These are phyloP conservation scores for Callospermophilus lateralis DNA, from an alignment of 2,113 vertebrate species.

Conservation along the genomic window DNA sequence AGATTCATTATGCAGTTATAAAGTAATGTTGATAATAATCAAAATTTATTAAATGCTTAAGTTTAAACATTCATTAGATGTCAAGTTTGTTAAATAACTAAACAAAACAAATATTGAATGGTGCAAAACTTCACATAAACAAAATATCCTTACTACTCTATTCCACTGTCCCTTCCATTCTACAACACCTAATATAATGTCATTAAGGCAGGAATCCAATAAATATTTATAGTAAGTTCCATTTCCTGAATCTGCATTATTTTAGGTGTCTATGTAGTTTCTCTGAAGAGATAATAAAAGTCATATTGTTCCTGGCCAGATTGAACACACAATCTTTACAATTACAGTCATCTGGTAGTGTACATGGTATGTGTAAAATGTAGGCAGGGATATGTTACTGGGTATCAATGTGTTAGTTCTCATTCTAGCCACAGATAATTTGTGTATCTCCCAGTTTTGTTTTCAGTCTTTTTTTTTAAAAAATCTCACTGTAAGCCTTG, in stretches of 20 bases:
- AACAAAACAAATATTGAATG: neutral
- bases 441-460: neutral
- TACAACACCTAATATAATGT: neutral
- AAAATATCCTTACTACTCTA: neutral
- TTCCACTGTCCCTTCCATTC: neutral
- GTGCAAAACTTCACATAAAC: neutral
- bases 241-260: neutral
- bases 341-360: neutral
- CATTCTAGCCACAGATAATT: neutral
- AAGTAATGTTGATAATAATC: neutral
- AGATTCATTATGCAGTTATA: neutral
- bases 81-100: neutral
- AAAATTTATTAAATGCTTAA: neutral
- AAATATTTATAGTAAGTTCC: constrained; percentile 2
- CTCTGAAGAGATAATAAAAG: neutral
- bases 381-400: neutral
- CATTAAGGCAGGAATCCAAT: neutral
- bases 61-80: neutral
- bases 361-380: neutral
- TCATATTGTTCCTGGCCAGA: neutral
- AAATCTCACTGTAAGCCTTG: neutral
- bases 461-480: neutral
- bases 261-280: neutral
- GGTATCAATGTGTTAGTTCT: neutral
- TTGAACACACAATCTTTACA: neutral